Conservation (phyloP, 2,797 vertebrate species). For the Neomorphus geoffroyi region DNA sequence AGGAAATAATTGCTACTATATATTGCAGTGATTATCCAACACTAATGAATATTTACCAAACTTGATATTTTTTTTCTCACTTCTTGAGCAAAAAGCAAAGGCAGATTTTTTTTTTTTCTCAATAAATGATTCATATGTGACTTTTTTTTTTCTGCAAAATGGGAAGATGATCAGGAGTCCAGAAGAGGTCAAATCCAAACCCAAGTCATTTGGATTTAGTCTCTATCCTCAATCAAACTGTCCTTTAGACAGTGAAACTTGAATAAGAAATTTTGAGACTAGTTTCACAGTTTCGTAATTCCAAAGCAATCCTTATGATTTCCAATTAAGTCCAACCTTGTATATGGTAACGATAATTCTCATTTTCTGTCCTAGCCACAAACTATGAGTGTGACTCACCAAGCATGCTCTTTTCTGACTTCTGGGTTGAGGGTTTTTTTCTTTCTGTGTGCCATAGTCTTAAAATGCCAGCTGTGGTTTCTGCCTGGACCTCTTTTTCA, state of each 20-base stretch:
- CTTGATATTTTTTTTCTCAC: neutral
- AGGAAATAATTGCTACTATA: neutral
- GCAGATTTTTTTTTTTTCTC: neutral
- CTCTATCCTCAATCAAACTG: neutral
- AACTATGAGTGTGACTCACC: neutral
- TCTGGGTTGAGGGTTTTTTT: neutral
- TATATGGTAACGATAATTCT: neutral
- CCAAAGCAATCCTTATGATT: neutral
- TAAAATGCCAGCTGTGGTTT: conserved; percentile 8
- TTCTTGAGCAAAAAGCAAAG: neutral
- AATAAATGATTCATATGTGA: neutral
- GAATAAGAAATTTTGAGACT: neutral
- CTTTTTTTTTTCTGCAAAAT: neutral
- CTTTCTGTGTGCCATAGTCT: neutral
- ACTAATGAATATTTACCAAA: neutral
- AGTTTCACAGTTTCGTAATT: neutral
- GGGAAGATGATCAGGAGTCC: neutral
- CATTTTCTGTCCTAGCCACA: conserved; percentile 4
- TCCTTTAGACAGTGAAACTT: neutral
- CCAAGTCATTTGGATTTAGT: neutral
- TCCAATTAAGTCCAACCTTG: neutral
- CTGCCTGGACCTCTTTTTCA: neutral
- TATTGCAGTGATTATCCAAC: neutral
- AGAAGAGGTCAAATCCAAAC: neutral
- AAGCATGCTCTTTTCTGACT: neutral